A percentile compares a stretch with the other conserved stretches of the same genome.
Conservation (phyloP, 1,140 invertebrate species). For the Conopomorpha cramerella region DNA sequence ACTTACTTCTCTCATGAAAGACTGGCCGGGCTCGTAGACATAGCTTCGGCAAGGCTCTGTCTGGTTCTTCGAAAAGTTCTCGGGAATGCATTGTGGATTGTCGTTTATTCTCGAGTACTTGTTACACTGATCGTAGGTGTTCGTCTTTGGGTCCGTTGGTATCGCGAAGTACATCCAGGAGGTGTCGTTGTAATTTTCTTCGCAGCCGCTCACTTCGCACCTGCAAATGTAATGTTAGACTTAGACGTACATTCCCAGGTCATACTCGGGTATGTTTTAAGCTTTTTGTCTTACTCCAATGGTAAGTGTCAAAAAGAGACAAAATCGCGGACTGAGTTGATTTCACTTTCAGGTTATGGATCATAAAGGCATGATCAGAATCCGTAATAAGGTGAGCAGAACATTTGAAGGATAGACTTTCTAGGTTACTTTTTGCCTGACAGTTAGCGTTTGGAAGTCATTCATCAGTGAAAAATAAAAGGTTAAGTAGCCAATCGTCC, state of each 20-base stretch:
- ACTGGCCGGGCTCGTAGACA: conserved; percentile 29
- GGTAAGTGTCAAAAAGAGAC: too few relatives aligned
- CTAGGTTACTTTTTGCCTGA: too few relatives aligned
- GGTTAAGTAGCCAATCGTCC: too few relatives aligned
- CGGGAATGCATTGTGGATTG: conserved; percentile 19
- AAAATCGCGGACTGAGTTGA: too few relatives aligned
- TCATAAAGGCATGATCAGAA: too few relatives aligned
- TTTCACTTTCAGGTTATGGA: too few relatives aligned
- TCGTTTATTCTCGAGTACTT: conserved; percentile 17
- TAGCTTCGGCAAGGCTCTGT: conserved; percentile 23
- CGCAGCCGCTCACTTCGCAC: conserved; percentile 37
- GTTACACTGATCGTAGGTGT: conserved; percentile 17
- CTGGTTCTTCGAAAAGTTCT: conserved; percentile 23
- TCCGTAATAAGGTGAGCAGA: too few relatives aligned
- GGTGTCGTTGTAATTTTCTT: conserved; percentile 38
- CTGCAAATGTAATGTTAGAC: conserved; percentile 12
- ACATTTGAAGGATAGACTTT: too few relatives aligned
- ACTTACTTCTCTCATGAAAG: conserved; percentile 41
- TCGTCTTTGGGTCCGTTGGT: conserved; percentile 14
- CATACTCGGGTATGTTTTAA: too few relatives aligned
- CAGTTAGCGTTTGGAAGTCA: too few relatives aligned
- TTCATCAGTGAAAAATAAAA: too few relatives aligned
- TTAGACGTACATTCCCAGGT: conserved; percentile 1
- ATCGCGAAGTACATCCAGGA: conserved; percentile 39
- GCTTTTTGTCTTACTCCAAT: too few relatives aligned